Evolutionary conservation across 2,888 invertebrate species (phyloP).

Genomic region (Orthosia cruda): DNA sequence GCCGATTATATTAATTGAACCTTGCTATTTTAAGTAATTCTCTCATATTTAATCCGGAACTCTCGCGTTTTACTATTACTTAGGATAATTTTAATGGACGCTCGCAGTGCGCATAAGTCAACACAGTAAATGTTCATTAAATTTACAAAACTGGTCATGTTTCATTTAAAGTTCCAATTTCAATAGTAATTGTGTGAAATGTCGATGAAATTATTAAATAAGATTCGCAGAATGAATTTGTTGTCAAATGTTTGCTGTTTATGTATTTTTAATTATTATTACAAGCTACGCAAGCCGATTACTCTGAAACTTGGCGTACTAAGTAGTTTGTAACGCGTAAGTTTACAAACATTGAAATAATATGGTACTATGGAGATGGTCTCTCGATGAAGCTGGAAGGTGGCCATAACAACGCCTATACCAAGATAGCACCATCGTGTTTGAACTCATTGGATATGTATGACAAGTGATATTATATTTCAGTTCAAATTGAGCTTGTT

Average conservation of each 20-base stretch:
- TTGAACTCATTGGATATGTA: too few species aligned
- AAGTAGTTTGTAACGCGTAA: too few species aligned
- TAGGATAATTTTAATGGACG: constrained; percentile 41
- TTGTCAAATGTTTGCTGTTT: not conserved
- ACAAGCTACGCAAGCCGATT: too few species aligned
- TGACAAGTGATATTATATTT: too few species aligned
- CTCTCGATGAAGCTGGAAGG: too few species aligned
- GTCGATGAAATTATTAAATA: not conserved
- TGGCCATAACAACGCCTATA: too few species aligned
- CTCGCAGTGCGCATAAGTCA: constrained; percentile 23
- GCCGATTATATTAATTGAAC: constrained; percentile 41
- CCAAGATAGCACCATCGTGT: too few species aligned
- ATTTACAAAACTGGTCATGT: constrained; percentile 26
- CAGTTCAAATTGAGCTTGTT: too few species aligned
- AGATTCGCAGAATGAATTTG: not conserved
- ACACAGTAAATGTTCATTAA: constrained; percentile 41
- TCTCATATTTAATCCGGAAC: constrained; percentile 42
- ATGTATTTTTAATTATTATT: not conserved
- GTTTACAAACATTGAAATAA: too few species aligned
- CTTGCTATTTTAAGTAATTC: constrained; percentile 44
- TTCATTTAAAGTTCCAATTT: constrained; percentile 25
- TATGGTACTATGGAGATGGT: too few species aligned
- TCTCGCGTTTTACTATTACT: constrained; percentile 51
- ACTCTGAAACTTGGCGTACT: too few species aligned
- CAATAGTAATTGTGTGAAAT: constrained; percentile 2